phyloP scores from a whole-genome alignment of 2,797 vertebrate genomes.

The Cryptoprocta ferox region DNA sequence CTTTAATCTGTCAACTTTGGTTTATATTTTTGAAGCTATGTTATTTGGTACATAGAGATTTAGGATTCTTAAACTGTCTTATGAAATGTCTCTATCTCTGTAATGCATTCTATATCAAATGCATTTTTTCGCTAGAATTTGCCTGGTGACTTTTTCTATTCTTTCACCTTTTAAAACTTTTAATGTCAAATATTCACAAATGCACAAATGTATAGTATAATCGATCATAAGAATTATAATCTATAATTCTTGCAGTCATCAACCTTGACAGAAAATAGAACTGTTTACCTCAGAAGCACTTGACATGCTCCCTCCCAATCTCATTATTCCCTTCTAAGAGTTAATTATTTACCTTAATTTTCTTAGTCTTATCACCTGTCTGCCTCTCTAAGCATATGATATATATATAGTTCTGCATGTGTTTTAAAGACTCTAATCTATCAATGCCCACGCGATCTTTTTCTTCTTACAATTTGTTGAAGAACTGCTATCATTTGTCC shows the following conservation, averaged over 20 bases:
- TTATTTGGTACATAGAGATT: background rate
- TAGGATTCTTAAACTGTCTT: background rate
- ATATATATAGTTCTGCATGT: background rate
- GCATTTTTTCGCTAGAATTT: background rate
- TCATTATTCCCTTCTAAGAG: background rate
- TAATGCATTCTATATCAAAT: background rate
- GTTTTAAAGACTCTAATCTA: background rate
- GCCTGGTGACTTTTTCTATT: background rate
- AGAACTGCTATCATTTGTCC: background rate
- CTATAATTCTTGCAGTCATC: background rate
- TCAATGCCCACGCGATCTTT: background rate
- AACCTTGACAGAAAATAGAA: background rate
- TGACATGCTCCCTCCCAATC: background rate
- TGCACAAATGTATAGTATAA: background rate
- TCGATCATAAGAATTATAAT: background rate
- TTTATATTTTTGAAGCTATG: conserved; percentile 32
- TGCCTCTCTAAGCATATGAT: background rate
- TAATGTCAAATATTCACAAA: conserved; percentile 14
- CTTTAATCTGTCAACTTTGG: conserved; percentile 10
- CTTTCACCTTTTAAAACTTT: conserved; percentile 20
- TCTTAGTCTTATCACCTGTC: background rate
- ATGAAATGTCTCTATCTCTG: background rate
- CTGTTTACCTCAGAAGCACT: background rate
- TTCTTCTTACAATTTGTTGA: background rate
- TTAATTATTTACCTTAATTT: background rate